Base-by-base conservation (phyloP, 53 echinoderm and acorn worm species). In the Apostichopus leukothele region DNA sequence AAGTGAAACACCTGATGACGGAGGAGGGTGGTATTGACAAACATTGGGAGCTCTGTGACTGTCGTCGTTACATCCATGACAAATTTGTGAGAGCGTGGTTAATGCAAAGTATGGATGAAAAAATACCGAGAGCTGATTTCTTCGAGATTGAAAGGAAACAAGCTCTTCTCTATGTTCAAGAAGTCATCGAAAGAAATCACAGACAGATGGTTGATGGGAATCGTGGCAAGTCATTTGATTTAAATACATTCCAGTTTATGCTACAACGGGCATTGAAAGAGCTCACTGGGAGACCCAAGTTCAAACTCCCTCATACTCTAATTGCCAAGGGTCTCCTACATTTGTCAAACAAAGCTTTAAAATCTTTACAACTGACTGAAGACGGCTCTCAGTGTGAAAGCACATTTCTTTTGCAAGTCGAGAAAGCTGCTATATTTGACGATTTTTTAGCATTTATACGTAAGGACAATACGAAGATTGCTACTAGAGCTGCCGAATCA, bases 1-100 rank as follows among this genome's bases (percentile, higher is more conserved):
- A 84, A 66, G 26, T 84, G 5, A 60, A 22, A 25, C 39, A 20
- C 14, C 14, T 84, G 14, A 60, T 84, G 60, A 6, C 21, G 53
- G 21, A 60, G 5, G 84, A 84, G 23, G 84, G 84, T 23, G 84
- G 84, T 5, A 84, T 84, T 25, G 84, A 84, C 61, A 84, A 84
- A 60, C 84, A 84, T 20, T 7, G 5, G 1, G 9, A 84, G 21
- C 39, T 84, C 53, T 4, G 23, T 18, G 84, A 63, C 22, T 84
- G 25, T 63, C 19, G 18, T 7, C 9, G 8, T 12, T 84, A 84
- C 84, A 84, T 60, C 39, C 59, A 61, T 60, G 25, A 23, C 26
- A 84, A 84, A 27, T 10, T 22, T 27, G 21, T 84, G 23, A 84
- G 16, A 23, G 59, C 84, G 10, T 84, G 84, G 84, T 63, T 59